phyloP scores from a whole-genome alignment of 2,113 vertebrate species.

The Hippotragus niger region DNA sequence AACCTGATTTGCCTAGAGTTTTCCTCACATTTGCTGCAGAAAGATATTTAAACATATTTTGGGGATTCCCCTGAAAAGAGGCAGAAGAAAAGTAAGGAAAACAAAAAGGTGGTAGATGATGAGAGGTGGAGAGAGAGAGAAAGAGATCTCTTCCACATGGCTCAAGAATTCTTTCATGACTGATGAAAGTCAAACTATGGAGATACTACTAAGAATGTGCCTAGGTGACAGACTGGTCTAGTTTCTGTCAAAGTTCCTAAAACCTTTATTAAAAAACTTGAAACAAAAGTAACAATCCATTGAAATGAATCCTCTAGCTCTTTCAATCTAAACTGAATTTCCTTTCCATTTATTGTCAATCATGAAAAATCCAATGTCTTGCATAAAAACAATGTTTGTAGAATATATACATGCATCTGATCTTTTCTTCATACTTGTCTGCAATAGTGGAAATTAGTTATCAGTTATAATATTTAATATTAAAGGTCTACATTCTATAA shows the following conservation, averaged over 20 bases:
- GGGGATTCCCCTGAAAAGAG: constrained; percentile 35
- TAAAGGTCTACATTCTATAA: not conserved
- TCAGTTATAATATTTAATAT: not conserved
- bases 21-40: constrained; percentile 19
- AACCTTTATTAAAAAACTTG: not conserved
- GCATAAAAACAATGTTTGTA: not conserved
- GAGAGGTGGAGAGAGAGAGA: accelerated
- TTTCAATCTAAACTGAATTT: not conserved
- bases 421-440: not conserved
- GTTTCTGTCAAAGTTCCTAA: not conserved
- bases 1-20: constrained; percentile 35
- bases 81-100: not conserved
- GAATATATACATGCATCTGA: not conserved
- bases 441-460: not conserved
- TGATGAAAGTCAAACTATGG: not conserved
- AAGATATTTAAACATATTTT: not conserved
- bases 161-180: not conserved
- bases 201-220: not conserved
- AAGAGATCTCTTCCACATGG: not conserved
- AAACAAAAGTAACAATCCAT: not conserved
- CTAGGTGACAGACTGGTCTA: not conserved
- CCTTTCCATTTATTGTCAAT: not conserved
- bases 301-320: not conserved
- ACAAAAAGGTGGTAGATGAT: not conserved
- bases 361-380: not conserved